Conservation (phyloP, 2,888 invertebrate genomes). For the Cantharis rufa region DNA sequence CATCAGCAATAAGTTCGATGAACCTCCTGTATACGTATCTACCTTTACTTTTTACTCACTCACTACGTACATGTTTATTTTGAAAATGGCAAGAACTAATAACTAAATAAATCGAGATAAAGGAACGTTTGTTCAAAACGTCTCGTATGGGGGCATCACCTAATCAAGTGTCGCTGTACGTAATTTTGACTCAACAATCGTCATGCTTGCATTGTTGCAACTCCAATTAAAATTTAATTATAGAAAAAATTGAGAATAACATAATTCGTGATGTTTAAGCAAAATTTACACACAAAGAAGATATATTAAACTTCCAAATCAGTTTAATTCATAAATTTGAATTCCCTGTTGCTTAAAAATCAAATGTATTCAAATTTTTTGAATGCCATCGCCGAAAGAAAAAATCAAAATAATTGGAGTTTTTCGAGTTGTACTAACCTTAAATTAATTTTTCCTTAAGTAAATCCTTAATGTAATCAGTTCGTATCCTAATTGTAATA, state of each 20-base stretch:
- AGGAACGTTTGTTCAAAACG: not conserved
- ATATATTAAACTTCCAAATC: not conserved
- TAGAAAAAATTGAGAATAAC: not conserved
- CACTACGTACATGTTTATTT: slow-evolving; percentile 23
- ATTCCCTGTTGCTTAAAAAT: not conserved
- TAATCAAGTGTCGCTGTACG: not conserved
- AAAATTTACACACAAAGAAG: slow-evolving; percentile 13
- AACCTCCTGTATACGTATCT: slow-evolving; percentile 28
- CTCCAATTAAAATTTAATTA: not conserved
- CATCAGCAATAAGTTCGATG: slow-evolving; percentile 28
- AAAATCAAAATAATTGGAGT: not conserved
- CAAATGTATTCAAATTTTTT: not conserved
- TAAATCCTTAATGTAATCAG: not conserved
- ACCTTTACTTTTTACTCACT: slow-evolving; percentile 29
- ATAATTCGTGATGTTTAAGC: not conserved
- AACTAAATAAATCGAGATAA: not conserved
- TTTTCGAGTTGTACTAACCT: not conserved
- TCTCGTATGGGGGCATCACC: not conserved
- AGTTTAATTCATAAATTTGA: not conserved
- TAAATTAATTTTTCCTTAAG: not conserved
- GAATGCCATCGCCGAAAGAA: not conserved
- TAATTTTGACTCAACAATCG: not conserved
- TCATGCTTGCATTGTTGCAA: not conserved
- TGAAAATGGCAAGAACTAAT: slow-evolving; percentile 3
- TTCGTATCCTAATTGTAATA: not conserved